These are phyloP conservation scores for Aplochiton taeniatus DNA, from an alignment of 2,797 vertebrate species.

Conservation along the genomic window DNA sequence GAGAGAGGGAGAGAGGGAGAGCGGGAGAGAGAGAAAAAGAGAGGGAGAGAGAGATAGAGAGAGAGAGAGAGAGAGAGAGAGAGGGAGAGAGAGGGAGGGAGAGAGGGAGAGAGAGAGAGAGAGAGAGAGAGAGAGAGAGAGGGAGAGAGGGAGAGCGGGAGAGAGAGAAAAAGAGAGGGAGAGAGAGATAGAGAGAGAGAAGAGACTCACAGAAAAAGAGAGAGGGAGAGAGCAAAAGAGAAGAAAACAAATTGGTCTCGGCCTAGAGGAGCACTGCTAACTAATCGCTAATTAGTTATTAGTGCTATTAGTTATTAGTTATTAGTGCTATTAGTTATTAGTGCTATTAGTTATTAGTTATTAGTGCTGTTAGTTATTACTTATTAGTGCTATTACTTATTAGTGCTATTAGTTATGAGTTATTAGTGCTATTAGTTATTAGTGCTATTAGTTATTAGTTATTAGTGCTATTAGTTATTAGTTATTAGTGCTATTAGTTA, in stretches of 20 bases:
- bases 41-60: constrained; percentile 19
- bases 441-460: no score
- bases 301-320: no score
- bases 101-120: constrained; percentile 7
- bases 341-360: no score
- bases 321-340: no score
- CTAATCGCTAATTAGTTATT: no score
- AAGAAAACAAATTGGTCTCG: constrained; percentile 44
- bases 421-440: no score
- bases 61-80: constrained; percentile 35
- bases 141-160: neutral
- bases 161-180: constrained; percentile 18
- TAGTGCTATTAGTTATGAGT: no score
- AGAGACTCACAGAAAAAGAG: constrained; percentile 29
- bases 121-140: constrained; percentile 36
- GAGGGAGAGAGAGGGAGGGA: constrained; percentile 21
- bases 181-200: constrained; percentile 43
- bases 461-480: no score
- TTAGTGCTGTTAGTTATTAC: no score
- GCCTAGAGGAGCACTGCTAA: constrained; percentile 71
- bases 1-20: constrained; percentile 43
- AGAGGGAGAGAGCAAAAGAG: constrained; percentile 17
- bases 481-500: no score
- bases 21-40: constrained; percentile 24
- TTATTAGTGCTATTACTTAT: no score